Base-by-base conservation (phyloP, 2,113 vertebrate species). In the Thalassoma bifasciatum region DNA sequence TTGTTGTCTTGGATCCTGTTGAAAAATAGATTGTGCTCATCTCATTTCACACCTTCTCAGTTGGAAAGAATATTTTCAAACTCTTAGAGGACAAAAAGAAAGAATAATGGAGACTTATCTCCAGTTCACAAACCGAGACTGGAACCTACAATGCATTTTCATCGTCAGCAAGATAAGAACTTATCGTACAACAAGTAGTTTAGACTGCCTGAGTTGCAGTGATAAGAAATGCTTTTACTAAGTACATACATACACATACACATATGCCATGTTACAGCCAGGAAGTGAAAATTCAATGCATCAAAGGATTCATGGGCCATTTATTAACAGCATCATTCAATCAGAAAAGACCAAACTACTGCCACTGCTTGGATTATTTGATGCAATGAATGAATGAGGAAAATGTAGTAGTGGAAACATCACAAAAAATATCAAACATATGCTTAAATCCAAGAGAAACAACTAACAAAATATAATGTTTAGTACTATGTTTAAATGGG, bases 41-140 rank as follows among this genome's bases (percentile, higher is more conserved):
- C 57, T 75, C 37, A 64, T 68, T 86, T 68, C 37, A 65, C 46
- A 46, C 42, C 79, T 44, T 10, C 54, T 52, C 30, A 72, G 34
- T 24, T 74, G 23, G 30, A 71, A 61, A 50, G 21, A 1, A 5
- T 8, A 49, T 77, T 50, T 70, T 62, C 22, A 58, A 75, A 63
- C 54, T 58, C 22, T 44, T 17, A 46, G 17, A 36, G 46, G 52
- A 53, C 19, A 17, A 22, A 54, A 46, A 46, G 30, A 34, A 50
- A 7, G 5, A 60, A 34, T 30, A 38, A 54, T 13, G 11, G 23
- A 68, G 6, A 37, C 16, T 70, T 50, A 78, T 36, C 58, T 52
- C 19, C 10, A 26, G 12, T 53, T 16, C n/a, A n/a, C 17, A 21
- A 49, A 49, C 46, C 9, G 10, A 19, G 19, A 19, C 46, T 16